Conservation (phyloP, 2,888 invertebrate species). For the Penaeus monodon region DNA sequence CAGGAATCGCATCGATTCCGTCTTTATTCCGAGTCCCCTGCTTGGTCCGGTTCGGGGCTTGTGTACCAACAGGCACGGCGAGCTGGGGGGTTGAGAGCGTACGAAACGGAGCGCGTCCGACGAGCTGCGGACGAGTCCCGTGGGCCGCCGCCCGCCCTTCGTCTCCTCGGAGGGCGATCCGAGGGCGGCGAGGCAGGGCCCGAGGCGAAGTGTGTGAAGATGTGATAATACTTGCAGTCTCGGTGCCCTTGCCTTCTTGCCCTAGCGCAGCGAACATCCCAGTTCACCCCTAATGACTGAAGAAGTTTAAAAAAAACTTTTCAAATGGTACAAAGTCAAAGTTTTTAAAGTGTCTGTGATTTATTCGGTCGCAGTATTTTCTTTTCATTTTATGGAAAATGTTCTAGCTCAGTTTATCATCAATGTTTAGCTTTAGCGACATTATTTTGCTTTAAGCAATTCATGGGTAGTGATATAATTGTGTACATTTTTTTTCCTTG, state of each 20-base stretch:
- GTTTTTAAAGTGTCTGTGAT: conserved; percentile 62
- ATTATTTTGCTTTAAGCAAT: conserved; percentile 59
- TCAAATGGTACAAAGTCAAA: conserved; percentile 62
- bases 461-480: conserved; percentile 59
- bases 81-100: conserved; percentile 35
- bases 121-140: conserved; percentile 12
- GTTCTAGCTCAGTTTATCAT: conserved; percentile 59
- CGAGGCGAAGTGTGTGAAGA: conserved; percentile 3
- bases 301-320: conserved; percentile 36
- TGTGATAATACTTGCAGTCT: conserved; percentile 10
- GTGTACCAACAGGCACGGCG: conserved; percentile 40
- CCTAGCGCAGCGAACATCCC: conserved; percentile 26
- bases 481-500: conserved; percentile 60
- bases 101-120: conserved; percentile 11
- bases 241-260: conserved; percentile 4
- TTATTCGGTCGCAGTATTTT: conserved; percentile 63
- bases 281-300: conserved; percentile 58
- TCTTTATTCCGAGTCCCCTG: conserved; percentile 45
- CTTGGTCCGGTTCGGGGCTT: conserved; percentile 44
- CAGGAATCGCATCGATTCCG: conserved; percentile 56
- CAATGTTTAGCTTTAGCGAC: conserved; percentile 59
- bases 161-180: no score
- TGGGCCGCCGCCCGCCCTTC: neutral
- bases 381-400: conserved; percentile 51
- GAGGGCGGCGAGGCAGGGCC: conserved; percentile 4